These are phyloP conservation scores for Notolabrus celidotus DNA, from an alignment of 2,797 vertebrate genomes.

Conservation along the genomic window DNA sequence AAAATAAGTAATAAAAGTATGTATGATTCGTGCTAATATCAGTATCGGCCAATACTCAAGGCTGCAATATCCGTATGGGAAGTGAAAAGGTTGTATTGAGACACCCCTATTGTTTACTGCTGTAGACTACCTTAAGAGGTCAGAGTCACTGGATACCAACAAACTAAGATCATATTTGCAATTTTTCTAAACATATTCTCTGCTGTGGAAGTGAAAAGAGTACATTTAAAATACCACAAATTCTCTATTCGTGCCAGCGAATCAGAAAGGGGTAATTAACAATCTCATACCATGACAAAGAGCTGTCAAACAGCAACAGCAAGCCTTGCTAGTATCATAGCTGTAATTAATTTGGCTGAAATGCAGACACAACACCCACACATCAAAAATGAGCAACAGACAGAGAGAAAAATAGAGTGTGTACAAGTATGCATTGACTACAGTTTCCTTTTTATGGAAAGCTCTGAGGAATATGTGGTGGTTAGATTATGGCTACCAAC, in stretches of 20 bases:
- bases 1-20: too few relatives aligned
- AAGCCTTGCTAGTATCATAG: slow-evolving; percentile 3
- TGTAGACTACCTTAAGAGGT: neutral
- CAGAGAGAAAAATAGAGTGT: slow-evolving; percentile 22
- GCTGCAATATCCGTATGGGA: too few relatives aligned
- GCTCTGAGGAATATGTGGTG: slow-evolving; percentile 5
- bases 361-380: slow-evolving; percentile 55
- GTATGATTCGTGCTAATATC: too few relatives aligned
- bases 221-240: neutral
- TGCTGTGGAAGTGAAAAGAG: neutral
- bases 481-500: slow-evolving; percentile 37
- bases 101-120: too few relatives aligned
- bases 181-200: neutral
- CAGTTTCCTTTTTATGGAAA: slow-evolving; percentile 15
- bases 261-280: neutral
- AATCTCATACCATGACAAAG: slow-evolving; percentile 15
- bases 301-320: slow-evolving; percentile 3
- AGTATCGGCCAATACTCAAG: too few relatives aligned
- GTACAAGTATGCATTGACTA: slow-evolving; percentile 23
- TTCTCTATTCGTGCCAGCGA: neutral
- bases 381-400: slow-evolving; percentile 49
- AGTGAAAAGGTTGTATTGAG: too few relatives aligned
- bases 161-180: neutral
- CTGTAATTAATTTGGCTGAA: slow-evolving; percentile 50
- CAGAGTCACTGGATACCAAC: neutral